These are phyloP conservation scores for Hirtodrosophila cameraria DNA, from an alignment of 2,888 invertebrate species.

Conservation along the genomic window DNA sequence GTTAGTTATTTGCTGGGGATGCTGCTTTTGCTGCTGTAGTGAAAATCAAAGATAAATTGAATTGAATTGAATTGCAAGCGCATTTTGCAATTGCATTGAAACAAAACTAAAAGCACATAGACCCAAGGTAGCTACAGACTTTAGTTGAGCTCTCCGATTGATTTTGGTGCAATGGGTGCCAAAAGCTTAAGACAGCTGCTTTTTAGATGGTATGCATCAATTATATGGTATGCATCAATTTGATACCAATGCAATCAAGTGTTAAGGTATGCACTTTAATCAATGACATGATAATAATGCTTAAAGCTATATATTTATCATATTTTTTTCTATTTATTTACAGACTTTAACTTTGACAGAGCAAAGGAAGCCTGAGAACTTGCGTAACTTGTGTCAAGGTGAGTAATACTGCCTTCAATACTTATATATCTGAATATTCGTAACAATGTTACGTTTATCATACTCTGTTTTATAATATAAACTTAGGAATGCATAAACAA, in stretches of 20 bases:
- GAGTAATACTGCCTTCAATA: conserved; percentile 3
- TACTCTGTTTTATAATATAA: no score
- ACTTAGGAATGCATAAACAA: no score
- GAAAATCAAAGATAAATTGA: conserved; percentile 76
- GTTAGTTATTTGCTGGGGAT: not conserved
- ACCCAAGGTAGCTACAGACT: not conserved
- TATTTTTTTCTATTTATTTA: conserved; percentile 13
- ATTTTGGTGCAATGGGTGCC: not conserved
- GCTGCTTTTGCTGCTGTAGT: conserved; percentile 21
- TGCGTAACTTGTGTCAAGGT: conserved; percentile 34
- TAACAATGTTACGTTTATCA: no score
- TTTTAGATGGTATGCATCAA: not conserved
- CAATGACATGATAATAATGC: conserved; percentile 14
- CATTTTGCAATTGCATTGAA: conserved; percentile 66
- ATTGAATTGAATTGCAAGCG: conserved; percentile 63
- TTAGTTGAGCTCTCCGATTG: not conserved
- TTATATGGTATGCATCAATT: conserved; percentile 43
- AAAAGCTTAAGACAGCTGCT: conserved; percentile 13
- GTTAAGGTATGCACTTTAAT: conserved; percentile 40
- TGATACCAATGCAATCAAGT: conserved; percentile 42
- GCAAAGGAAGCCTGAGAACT: conserved; percentile 7
- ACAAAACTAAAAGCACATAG: conserved; percentile 53
- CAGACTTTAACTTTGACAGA: conserved; percentile 33
- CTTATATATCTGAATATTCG: no score
- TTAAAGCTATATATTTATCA: conserved; percentile 36